These are phyloP conservation scores for Phrynocephalus guinanensis DNA, from an alignment of 2,797 vertebrate species.

Conservation along the genomic window DNA sequence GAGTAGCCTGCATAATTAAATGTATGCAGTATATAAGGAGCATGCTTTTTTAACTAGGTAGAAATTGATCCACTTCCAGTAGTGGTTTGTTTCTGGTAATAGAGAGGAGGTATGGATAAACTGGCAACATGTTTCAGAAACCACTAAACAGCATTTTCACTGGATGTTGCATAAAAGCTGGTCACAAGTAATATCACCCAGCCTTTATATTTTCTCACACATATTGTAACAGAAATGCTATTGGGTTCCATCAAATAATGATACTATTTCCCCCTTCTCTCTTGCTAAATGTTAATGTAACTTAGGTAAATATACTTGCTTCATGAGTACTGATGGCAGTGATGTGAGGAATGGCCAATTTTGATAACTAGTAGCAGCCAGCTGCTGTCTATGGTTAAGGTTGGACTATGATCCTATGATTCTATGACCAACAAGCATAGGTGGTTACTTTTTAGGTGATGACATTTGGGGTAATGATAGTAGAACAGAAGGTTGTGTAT, in stretches of 20 bases:
- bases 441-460: no score
- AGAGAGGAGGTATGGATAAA: neutral
- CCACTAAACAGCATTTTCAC: neutral
- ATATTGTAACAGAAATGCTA: neutral
- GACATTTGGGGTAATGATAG: no score
- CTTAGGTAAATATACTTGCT: neutral
- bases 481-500: no score
- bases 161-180: neutral
- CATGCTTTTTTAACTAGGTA: neutral
- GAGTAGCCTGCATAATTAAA: no score
- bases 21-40: no score
- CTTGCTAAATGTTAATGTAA: neutral
- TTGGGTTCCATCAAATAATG: neutral
- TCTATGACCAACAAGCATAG: no score
- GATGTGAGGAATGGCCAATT: neutral
- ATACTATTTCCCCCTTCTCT: neutral
- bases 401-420: no score
- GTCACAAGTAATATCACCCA: neutral
- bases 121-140: neutral
- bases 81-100: neutral
- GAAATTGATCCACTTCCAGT: neutral
- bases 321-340: neutral
- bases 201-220: neutral
- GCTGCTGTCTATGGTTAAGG: neutral
- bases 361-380: neutral